Conservation (phyloP, 2,888 invertebrate genomes). For the Taphrorychus bicolor region DNA sequence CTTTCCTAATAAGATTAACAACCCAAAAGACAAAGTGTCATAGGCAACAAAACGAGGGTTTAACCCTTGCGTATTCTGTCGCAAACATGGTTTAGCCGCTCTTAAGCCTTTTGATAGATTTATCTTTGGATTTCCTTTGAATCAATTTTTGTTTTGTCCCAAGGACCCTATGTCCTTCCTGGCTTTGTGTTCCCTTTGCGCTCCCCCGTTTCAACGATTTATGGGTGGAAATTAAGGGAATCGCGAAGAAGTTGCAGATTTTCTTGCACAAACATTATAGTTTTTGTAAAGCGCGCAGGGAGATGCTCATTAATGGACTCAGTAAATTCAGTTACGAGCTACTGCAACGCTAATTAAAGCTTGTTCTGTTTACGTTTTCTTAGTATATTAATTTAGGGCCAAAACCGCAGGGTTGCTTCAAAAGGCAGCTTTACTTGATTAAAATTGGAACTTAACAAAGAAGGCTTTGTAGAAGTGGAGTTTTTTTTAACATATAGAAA, state of each 20-base stretch:
- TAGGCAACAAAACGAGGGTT: constrained; percentile 9
- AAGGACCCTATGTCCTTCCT: background rate
- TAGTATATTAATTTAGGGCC: background rate
- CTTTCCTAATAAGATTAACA: constrained; percentile 1
- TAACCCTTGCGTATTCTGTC: constrained; percentile 9
- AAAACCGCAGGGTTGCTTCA: background rate
- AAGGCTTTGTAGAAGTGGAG: background rate
- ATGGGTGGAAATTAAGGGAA: background rate
- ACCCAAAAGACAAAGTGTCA: constrained; percentile 3
- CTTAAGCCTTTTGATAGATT: constrained; percentile 23
- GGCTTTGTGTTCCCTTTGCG: background rate
- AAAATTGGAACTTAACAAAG: background rate
- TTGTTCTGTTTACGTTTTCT: background rate
- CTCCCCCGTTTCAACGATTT: background rate
- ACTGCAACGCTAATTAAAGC: background rate
- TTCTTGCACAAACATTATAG: background rate
- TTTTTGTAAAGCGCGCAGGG: background rate
- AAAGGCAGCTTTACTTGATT: background rate
- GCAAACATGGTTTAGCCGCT: constrained; percentile 14
- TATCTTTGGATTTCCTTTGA: constrained; percentile 29
- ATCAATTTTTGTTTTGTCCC: constrained; percentile 13
- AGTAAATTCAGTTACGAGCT: background rate
- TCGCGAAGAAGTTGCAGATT: background rate
- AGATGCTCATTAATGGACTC: background rate
- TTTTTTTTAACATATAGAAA: too few species aligned